Conservation (phyloP, 2,797 vertebrate genomes). For the Sylvilagus floridanus region DNA sequence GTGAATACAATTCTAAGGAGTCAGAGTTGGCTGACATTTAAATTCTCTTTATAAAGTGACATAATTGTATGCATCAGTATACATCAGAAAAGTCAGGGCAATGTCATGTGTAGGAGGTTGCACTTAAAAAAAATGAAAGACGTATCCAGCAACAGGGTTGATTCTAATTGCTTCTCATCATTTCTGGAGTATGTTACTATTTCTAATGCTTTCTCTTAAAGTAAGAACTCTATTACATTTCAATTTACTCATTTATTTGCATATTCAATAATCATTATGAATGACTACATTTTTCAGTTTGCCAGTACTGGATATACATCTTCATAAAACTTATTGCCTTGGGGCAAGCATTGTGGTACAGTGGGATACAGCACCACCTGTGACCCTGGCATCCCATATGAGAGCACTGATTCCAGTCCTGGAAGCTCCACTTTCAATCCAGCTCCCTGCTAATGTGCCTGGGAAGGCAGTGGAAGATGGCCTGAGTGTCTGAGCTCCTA, state of each 20-base stretch:
- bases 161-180: not conserved
- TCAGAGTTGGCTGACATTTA: conserved; percentile 55
- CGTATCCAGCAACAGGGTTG: not conserved
- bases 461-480: too few relatives aligned
- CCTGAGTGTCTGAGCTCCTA: too few relatives aligned
- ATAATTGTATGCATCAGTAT: not conserved
- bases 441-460: too few relatives aligned
- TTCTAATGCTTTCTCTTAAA: not conserved
- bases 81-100: not conserved
- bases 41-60: conserved; percentile 40
- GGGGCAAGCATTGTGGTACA: too few relatives aligned
- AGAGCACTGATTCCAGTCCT: too few relatives aligned
- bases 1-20: conserved; percentile 63
- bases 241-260: conserved; percentile 15
- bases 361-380: too few relatives aligned
- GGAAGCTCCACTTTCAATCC: too few relatives aligned
- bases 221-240: not conserved
- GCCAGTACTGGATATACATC: not conserved
- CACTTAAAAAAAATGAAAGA: not conserved
- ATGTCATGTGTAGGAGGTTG: not conserved
- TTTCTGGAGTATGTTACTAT: not conserved
- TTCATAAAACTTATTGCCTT: not conserved
- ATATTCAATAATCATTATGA: not conserved
- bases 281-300: not conserved
- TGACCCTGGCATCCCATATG: too few relatives aligned